Percentiles rank a stretch among this genome's conserved stretches.
Conservation (phyloP, 2,797 vertebrate genomes). For the Okamejei kenojei region DNA sequence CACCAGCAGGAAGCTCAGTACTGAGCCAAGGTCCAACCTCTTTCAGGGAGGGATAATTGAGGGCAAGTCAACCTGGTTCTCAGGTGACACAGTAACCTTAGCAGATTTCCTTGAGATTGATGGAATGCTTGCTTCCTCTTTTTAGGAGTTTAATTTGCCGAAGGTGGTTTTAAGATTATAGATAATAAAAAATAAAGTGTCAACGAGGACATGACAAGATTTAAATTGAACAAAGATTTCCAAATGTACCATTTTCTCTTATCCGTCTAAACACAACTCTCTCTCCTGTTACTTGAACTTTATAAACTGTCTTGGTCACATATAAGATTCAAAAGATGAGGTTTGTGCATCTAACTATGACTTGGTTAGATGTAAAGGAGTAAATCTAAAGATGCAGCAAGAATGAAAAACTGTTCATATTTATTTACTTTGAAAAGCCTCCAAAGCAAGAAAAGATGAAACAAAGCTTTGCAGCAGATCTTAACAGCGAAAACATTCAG, state of each 20-base stretch:
- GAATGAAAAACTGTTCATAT: background rate
- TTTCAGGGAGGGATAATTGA: background rate
- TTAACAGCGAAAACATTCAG: background rate
- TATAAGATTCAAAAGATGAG: background rate
- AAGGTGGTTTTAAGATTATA: background rate
- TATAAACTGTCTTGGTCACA: background rate
- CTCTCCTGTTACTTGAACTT: background rate
- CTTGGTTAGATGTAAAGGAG: background rate
- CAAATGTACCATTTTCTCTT: background rate
- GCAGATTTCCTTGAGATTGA: background rate
- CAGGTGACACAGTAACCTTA: background rate
- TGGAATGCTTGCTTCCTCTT: background rate
- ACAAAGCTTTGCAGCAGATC: background rate
- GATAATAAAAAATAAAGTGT: background rate
- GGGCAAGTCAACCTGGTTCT: background rate
- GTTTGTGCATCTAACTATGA: background rate
- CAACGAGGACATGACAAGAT: background rate
- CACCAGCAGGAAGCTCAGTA: background rate
- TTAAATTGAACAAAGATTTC: background rate
- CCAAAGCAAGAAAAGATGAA: background rate
- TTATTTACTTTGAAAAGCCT: background rate
- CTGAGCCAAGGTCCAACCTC: background rate
- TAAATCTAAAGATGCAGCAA: background rate
- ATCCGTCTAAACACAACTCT: background rate
- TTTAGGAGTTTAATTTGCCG: background rate